These are phyloP conservation scores for Eubucco bourcierii DNA, from an alignment of 2,113 vertebrate species.

Conservation along the genomic window DNA sequence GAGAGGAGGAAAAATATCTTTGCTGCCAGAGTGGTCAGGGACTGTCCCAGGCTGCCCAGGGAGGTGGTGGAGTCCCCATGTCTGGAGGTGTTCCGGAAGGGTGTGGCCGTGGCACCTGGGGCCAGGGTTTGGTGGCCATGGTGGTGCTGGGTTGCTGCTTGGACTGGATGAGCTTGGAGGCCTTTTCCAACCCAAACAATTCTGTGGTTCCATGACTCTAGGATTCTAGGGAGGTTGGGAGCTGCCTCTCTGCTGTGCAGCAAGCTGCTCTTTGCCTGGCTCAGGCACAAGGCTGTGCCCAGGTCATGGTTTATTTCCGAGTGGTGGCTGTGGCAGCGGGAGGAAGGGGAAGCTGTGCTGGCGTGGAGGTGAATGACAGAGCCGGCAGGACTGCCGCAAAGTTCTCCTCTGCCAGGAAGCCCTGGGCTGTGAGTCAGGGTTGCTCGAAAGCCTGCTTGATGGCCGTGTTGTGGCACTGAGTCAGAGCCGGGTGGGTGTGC, in stretches of 20 bases:
- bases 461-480: conserved; percentile 45
- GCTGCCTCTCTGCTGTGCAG: background rate
- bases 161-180: too few species aligned
- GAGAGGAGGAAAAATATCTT: too few species aligned
- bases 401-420: background rate
- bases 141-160: too few species aligned
- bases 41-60: too few species aligned
- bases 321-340: background rate
- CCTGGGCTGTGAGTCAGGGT: conserved; percentile 41
- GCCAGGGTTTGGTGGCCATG: too few species aligned
- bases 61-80: too few species aligned
- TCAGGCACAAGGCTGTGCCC: background rate
- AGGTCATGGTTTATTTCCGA: background rate
- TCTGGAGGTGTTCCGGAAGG: too few species aligned
- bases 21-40: too few species aligned
- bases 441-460: conserved; percentile 48
- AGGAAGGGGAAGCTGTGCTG: background rate
- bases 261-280: background rate
- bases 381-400: background rate
- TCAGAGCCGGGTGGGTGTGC: conserved; percentile 53
- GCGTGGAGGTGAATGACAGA: background rate
- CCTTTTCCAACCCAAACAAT: too few species aligned
- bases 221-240: background rate
- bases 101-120: too few species aligned
- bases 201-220: too few species aligned